A percentile compares a stretch with the other conserved stretches of the same genome.
Evolutionary conservation across 2,888 invertebrate species (phyloP).

Genomic region (Thysanoteuthis rhombus): DNA sequence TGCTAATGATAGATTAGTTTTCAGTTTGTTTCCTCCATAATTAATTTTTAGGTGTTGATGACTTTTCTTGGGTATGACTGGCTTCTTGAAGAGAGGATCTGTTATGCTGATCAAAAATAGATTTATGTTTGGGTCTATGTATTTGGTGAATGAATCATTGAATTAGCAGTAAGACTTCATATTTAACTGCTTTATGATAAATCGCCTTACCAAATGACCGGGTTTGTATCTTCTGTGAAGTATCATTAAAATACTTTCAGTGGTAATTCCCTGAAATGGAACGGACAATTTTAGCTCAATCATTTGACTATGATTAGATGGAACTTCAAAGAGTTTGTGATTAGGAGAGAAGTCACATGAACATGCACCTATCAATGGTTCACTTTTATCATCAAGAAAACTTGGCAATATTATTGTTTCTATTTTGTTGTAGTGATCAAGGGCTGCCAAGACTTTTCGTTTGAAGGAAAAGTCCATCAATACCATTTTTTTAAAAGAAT

Average conservation of each 20-base stretch:
- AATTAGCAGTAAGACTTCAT: too few relatives aligned
- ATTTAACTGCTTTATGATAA: too few relatives aligned
- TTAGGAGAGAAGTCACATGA: not conserved
- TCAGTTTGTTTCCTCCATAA: too few relatives aligned
- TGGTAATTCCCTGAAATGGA: not conserved
- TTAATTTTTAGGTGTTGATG: too few relatives aligned
- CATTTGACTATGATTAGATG: not conserved
- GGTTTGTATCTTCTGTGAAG: not conserved
- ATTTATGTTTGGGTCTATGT: too few relatives aligned
- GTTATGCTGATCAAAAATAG: too few relatives aligned
- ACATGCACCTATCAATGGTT: not conserved
- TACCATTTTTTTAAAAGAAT: not conserved
- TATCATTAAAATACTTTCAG: not conserved
- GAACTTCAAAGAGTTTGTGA: not conserved
- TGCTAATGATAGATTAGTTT: too few relatives aligned
- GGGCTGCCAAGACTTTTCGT: not conserved
- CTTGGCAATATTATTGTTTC: not conserved
- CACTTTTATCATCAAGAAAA: not conserved
- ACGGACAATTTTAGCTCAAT: not conserved
- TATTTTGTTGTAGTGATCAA: not conserved
- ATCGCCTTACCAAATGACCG: not conserved
- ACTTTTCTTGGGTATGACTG: too few relatives aligned
- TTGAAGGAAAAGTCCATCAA: not conserved
- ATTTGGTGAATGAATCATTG: too few relatives aligned
- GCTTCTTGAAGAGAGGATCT: too few relatives aligned